phyloP scores from a whole-genome alignment of 1,140 invertebrate species.

The Drosophila willistoni region DNA sequence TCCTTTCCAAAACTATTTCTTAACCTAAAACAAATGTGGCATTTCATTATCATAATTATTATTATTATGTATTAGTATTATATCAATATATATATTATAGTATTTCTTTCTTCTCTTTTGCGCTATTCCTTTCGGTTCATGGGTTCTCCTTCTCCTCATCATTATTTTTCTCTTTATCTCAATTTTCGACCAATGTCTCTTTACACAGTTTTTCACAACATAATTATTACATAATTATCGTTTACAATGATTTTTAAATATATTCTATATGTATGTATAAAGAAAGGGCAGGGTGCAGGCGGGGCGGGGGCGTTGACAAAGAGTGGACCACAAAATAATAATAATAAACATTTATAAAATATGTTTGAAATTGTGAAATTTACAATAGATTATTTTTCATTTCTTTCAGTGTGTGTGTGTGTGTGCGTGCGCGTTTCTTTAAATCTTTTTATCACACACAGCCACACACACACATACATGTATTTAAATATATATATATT shows the following conservation, averaged over 20 bases:
- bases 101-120: constrained; percentile 34
- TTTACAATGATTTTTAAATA: constrained; percentile 39
- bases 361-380: constrained; percentile 12
- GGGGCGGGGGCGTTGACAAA: background rate
- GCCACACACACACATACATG: background rate
- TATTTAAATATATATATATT: constrained; percentile 5
- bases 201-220: constrained; percentile 69
- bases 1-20: background rate
- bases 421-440: background rate
- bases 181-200: constrained; percentile 23
- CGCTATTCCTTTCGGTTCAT: constrained; percentile 29
- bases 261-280: constrained; percentile 26
- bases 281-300: background rate
- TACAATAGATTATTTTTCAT: background rate
- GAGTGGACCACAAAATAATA: constrained; percentile 7
- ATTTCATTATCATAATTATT: background rate
- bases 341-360: background rate
- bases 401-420: background rate
- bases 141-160: background rate
- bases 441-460: background rate
- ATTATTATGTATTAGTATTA: constrained; percentile 15
- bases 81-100: constrained; percentile 33
- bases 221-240: constrained; percentile 74
- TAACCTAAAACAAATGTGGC: constrained; percentile 20
- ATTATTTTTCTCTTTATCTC: background rate